Evolutionary conservation across 2,888 invertebrate genomes (phyloP).

Genomic region (Ochlodes sylvanus): DNA sequence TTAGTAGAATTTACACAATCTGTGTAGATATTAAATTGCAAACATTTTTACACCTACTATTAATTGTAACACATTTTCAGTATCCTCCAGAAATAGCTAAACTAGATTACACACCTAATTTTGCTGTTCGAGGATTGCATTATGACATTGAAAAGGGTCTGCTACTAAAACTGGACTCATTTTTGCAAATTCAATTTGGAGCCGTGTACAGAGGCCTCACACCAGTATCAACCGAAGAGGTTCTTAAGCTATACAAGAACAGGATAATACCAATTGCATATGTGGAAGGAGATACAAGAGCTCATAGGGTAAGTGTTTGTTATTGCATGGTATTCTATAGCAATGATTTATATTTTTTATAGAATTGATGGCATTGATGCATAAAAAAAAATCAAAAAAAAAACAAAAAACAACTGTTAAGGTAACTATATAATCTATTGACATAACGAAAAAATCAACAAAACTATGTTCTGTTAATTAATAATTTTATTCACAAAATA

Average conservation of each 20-base stretch:
- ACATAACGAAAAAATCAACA: too few species aligned
- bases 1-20: too few species aligned
- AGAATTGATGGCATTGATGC: background rate
- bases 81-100: slow-evolving; percentile 94
- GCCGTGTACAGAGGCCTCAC: slow-evolving; percentile 95
- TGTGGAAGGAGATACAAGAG: slow-evolving; percentile 91
- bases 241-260: slow-evolving; percentile 93
- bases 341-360: background rate
- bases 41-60: too few species aligned
- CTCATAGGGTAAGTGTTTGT: slow-evolving; percentile 86
- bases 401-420: too few species aligned
- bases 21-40: too few species aligned
- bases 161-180: slow-evolving; percentile 97
- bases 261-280: slow-evolving; percentile 94
- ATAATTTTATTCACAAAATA: too few species aligned
- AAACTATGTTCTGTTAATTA: too few species aligned
- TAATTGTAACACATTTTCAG: slow-evolving; percentile 76
- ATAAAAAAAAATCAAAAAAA: too few species aligned
- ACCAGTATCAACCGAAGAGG: slow-evolving; percentile 93
- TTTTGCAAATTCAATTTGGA: slow-evolving; percentile 98
- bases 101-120: slow-evolving; percentile 95
- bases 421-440: too few species aligned
- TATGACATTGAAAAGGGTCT: slow-evolving; percentile 98
- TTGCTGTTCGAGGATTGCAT: slow-evolving; percentile 98
- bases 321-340: background rate